These are phyloP conservation scores for Ara ararauna DNA, from an alignment of 2,797 vertebrate genomes.

Conservation along the genomic window DNA sequence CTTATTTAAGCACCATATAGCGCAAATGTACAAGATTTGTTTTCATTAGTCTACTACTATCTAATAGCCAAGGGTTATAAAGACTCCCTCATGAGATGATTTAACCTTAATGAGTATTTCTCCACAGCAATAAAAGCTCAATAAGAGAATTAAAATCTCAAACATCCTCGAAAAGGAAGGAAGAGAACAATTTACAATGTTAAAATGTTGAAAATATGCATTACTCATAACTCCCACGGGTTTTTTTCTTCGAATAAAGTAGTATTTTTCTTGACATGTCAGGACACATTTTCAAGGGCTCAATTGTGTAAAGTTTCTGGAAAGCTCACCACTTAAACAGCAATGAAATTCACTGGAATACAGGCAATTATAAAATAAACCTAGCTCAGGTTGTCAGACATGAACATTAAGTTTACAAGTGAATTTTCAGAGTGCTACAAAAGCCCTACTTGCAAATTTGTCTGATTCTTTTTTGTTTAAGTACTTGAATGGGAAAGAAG, in stretches of 20 bases:
- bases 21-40: neutral
- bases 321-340: neutral
- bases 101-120: neutral
- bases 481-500: neutral
- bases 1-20: neutral
- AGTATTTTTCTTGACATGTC: neutral
- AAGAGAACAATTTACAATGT: neutral
- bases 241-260: neutral
- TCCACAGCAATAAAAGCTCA: neutral
- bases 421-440: conserved; percentile 13
- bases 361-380: neutral
- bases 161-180: neutral
- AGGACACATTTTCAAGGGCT: neutral
- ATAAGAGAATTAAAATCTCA: neutral
- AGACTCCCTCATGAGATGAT: neutral
- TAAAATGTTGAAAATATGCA: neutral
- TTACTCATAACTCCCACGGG: neutral
- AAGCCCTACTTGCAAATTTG: neutral
- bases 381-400: neutral
- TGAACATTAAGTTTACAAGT: neutral
- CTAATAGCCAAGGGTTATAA: neutral
- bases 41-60: neutral
- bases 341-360: neutral
- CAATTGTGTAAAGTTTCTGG: neutral
- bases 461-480: conserved; percentile 1